Conservation (phyloP, 2,113 vertebrate species). For the Lota lota region DNA sequence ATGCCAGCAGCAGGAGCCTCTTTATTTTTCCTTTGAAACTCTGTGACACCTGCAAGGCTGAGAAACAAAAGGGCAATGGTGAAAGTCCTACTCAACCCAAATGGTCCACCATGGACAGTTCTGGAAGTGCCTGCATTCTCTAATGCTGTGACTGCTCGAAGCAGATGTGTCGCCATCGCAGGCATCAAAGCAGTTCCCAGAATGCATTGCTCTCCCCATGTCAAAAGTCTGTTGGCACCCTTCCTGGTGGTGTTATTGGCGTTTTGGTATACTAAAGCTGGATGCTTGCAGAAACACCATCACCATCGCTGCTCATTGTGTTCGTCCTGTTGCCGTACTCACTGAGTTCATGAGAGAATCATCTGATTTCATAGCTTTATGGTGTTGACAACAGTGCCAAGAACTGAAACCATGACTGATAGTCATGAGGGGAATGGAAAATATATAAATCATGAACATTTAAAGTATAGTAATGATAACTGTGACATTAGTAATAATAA, state of each 20-base stretch:
- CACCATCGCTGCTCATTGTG: constrained; percentile 53
- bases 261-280: constrained; percentile 34
- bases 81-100: constrained; percentile 56
- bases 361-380: constrained; percentile 26
- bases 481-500: constrained; percentile 29
- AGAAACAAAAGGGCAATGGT: constrained; percentile 64
- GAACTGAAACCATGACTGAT: constrained; percentile 35
- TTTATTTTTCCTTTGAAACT: not conserved
- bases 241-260: constrained; percentile 38
- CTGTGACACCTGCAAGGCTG: constrained; percentile 62
- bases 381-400: constrained; percentile 28
- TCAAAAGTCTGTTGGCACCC: constrained; percentile 62
- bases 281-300: not conserved
- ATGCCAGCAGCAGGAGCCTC: constrained; percentile 53
- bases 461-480: constrained; percentile 26
- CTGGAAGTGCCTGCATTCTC: too few species aligned
- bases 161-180: not conserved
- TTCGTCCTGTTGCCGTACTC: constrained; percentile 65
- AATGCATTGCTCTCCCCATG: constrained; percentile 63
- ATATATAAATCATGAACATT: constrained; percentile 24
- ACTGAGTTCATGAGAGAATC: constrained; percentile 42
- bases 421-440: constrained; percentile 29
- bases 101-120: constrained; percentile 38
- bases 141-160: not conserved
- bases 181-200: constrained; percentile 54